These are phyloP conservation scores for Seladonia tumulorum DNA, from an alignment of 2,888 invertebrate genomes.

Conservation along the genomic window DNA sequence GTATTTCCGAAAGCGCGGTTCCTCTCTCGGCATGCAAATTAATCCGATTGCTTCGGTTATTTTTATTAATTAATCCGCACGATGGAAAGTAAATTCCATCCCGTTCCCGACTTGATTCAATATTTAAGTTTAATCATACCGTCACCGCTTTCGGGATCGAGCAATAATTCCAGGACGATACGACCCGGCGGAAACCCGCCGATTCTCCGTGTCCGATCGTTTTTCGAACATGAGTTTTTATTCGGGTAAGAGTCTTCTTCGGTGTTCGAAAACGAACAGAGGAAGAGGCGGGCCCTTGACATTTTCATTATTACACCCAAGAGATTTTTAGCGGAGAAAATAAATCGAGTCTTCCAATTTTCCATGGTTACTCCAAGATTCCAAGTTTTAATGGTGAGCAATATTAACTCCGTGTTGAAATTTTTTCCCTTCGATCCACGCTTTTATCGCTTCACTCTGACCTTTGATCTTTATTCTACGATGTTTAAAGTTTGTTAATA, in stretches of 20 bases:
- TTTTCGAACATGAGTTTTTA: slow-evolving; percentile 52
- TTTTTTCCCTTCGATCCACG: background rate
- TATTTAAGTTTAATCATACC: slow-evolving; percentile 71
- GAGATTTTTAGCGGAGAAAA: background rate
- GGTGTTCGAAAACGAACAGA: background rate
- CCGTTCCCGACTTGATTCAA: slow-evolving; percentile 66
- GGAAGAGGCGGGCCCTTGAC: background rate
- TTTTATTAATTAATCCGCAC: slow-evolving; percentile 69
- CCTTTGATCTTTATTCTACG: background rate
- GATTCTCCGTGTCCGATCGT: slow-evolving; percentile 41
- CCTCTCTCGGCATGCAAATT: slow-evolving; percentile 62
- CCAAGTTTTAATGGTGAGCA: background rate
- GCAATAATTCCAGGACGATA: slow-evolving; percentile 43
- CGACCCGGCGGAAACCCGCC: slow-evolving; percentile 4
- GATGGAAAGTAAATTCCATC: slow-evolving; percentile 67
- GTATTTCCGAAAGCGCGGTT: slow-evolving; percentile 10
- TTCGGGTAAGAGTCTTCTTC: slow-evolving; percentile 20
- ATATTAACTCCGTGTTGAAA: background rate
- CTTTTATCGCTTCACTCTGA: background rate
- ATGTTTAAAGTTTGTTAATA: background rate
- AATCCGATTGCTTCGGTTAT: slow-evolving; percentile 69
- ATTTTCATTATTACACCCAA: background rate
- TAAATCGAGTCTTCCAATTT: background rate
- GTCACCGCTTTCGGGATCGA: slow-evolving; percentile 48
- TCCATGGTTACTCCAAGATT: background rate